Conservation (phyloP, 2,113 vertebrate genomes). For the mouse (Mus musculus) region DNA sequence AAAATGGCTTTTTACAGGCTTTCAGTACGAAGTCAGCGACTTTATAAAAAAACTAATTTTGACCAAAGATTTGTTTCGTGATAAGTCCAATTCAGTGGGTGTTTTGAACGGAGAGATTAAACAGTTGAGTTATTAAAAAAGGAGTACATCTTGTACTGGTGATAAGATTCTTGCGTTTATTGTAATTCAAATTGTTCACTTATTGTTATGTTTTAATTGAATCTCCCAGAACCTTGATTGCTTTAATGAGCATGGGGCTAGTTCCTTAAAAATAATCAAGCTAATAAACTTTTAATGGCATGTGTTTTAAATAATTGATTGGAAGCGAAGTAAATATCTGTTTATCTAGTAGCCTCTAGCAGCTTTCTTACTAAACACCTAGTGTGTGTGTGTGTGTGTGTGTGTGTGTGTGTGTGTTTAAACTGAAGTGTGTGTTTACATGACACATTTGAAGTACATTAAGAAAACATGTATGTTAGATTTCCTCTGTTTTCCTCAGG, state of each 20-base stretch:
- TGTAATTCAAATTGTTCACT: conserved; percentile 68
- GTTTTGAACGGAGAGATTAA: neutral
- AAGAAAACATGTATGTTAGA: conserved; percentile 66
- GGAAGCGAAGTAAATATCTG: conserved; percentile 63
- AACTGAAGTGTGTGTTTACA: conserved; percentile 6
- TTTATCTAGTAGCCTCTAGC: conserved; percentile 65
- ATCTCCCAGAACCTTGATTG: conserved; percentile 71
- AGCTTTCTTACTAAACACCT: conserved; percentile 64
- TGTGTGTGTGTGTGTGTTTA: neutral
- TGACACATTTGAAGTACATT: conserved; percentile 65
- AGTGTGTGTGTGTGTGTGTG: neutral
- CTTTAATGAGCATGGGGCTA: conserved; percentile 61
- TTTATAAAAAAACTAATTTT: conserved; percentile 24
- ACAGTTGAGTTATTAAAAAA: neutral
- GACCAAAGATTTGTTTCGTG: neutral
- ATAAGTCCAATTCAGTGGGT: neutral
- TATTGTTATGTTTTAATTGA: conserved; percentile 76
- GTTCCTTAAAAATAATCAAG: conserved; percentile 77
- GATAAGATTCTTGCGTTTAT: conserved; percentile 45
- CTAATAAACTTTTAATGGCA: conserved; percentile 71
- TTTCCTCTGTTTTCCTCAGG: conserved; percentile 56
- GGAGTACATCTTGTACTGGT: neutral
- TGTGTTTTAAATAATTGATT: conserved; percentile 71
- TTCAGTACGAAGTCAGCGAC: conserved; percentile 21
- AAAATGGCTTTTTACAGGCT: neutral